phyloP scores from a whole-genome alignment of 2,113 vertebrate genomes.

The Scomber scombrus region DNA sequence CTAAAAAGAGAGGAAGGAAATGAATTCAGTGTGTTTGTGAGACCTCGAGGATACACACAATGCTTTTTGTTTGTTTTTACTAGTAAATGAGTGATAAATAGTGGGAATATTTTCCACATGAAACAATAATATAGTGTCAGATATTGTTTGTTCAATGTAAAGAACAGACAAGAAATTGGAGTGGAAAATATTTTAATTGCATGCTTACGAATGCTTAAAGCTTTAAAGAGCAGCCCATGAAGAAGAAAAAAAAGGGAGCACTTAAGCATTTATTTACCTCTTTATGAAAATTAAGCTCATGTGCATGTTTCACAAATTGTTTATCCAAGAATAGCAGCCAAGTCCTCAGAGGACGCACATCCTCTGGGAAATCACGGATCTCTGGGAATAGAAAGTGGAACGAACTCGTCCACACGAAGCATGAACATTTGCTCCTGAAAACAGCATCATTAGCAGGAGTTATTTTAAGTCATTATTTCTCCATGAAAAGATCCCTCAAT shows the following conservation, averaged over 20 bases:
- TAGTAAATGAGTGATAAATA: too few species aligned
- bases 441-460: constrained; percentile 20
- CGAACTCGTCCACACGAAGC: constrained; percentile 22
- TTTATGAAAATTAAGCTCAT: constrained; percentile 35
- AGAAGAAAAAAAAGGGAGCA: not conserved
- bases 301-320: constrained; percentile 15
- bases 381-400: constrained; percentile 51
- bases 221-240: constrained; percentile 3
- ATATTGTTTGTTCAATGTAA: not conserved
- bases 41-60: too few species aligned
- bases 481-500: not conserved
- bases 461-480: not conserved
- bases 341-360: constrained; percentile 30
- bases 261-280: constrained; percentile 42
- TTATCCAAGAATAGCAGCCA: constrained; percentile 47
- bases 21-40: too few species aligned
- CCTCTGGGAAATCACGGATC: constrained; percentile 49
- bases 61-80: too few species aligned
- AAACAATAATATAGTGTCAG: too few species aligned
- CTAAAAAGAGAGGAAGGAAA: too few species aligned
- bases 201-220: not conserved
- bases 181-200: not conserved
- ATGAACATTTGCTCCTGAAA: constrained; percentile 46
- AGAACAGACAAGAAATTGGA: not conserved
- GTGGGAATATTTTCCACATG: too few species aligned